Evolutionary conservation across 2,113 vertebrate species (phyloP), one percentile per base, ranked within the genome.

Genomic region (Brienomyrus longianalis): DNA sequence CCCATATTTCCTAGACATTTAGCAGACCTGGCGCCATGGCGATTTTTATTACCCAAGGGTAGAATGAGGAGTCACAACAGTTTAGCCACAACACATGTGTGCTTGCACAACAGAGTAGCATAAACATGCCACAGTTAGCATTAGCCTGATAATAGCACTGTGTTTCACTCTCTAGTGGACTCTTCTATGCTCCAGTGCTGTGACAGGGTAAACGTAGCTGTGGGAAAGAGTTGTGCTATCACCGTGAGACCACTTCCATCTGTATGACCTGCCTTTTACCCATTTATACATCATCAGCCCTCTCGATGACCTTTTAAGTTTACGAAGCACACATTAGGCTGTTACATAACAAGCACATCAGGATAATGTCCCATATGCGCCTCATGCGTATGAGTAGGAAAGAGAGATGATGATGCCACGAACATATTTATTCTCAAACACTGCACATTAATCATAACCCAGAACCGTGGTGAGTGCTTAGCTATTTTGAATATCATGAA

Each of bases 21-120:
- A 86, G 88, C 84, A 23, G 52, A 87, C 91, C 92, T 88, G 90
- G 92, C 93, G 91, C 74, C 89, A 92, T 47, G 92, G 88, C 94
- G 94, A 95, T 94, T 93, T 94, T 94, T 94, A 95, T 95, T 92
- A 94, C 93, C 95, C 90, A 92, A 93, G 94, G 95, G 93, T 93
- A 93, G 94, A 93, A 95, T 95, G 92, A 93, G 93, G 95, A 92
- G 94, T 95, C 94, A 92, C 93, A 94, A 93, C 95, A 93, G 94
- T 95, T 94, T 92, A 93, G 90, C 92, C 90, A 90, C 89, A 92
- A 92, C 92, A 92, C 90, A 88, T 92, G 93, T 92, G 92, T 92
- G 90, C 93, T 93, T 8, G 9, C 83, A 47, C 48, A 35, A 35
- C 89, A 89, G 39, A 91, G 90, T 91, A 85, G 88, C 91, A 90